phyloP scores from a whole-genome alignment of 2,888 invertebrate species.

The Byasa hedistus region DNA sequence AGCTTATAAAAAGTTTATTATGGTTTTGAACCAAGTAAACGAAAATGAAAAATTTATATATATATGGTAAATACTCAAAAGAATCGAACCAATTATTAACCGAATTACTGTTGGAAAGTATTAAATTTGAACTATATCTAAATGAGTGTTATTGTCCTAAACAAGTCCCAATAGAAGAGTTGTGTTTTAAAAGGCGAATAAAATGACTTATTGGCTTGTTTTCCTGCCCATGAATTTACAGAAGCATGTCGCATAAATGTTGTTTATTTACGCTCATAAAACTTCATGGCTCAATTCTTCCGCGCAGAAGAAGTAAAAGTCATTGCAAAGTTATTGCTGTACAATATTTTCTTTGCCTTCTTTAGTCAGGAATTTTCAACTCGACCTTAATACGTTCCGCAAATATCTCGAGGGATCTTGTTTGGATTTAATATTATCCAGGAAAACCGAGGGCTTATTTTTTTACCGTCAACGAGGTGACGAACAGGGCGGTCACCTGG shows the following conservation, averaged over 20 bases:
- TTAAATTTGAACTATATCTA: not conserved
- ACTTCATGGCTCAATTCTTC: constrained; percentile 22
- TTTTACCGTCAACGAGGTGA: not conserved
- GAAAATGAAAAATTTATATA: too few species aligned
- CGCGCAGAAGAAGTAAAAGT: constrained; percentile 20
- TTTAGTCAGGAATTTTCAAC: constrained; percentile 9
- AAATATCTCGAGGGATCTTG: constrained; percentile 26
- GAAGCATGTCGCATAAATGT: constrained; percentile 18
- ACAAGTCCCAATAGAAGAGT: not conserved
- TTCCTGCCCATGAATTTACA: constrained; percentile 16
- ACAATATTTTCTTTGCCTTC: constrained; percentile 23
- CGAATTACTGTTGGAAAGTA: not conserved
- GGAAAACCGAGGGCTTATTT: not conserved
- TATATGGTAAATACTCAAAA: too few species aligned
- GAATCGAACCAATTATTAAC: too few species aligned
- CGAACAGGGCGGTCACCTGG: too few species aligned
- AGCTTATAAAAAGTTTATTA: too few species aligned
- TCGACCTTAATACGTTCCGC: constrained; percentile 12
- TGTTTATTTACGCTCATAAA: constrained; percentile 23
- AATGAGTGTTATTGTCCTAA: not conserved
- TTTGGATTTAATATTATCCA: constrained; percentile 22
- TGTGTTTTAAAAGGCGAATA: constrained; percentile 8
- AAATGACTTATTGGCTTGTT: constrained; percentile 16
- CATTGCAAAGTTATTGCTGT: constrained; percentile 7
- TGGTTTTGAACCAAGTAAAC: too few species aligned